phyloP scores from a whole-genome alignment of 2,797 vertebrate species.

The Gallinago nigripennis region DNA sequence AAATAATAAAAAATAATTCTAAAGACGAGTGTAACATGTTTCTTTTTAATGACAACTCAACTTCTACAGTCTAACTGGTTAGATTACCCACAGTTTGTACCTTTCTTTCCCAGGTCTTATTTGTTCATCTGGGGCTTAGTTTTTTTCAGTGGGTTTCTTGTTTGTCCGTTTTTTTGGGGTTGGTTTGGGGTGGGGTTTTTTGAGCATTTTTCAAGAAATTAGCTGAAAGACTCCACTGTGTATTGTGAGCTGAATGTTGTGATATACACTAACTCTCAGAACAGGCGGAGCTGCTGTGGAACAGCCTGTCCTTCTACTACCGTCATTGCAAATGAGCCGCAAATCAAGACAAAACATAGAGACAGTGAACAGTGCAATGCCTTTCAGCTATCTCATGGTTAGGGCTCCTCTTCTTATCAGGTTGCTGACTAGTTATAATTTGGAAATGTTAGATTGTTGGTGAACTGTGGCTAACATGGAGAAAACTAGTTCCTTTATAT shows the following conservation, averaged over 20 bases:
- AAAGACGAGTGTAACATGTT: not conserved
- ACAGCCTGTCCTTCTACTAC: not conserved
- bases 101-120: not conserved
- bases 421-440: not conserved
- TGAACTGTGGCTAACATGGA: rapidly evolving
- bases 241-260: not conserved
- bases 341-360: not conserved
- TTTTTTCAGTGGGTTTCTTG: not conserved
- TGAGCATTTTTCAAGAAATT: not conserved
- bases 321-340: not conserved
- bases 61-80: not conserved
- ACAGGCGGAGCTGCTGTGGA: not conserved
- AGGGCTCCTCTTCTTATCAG: not conserved
- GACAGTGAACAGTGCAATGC: not conserved
- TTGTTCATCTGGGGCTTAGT: not conserved
- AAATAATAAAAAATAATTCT: conserved; percentile 75
- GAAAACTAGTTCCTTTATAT: not conserved
- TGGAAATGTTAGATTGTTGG: not conserved
- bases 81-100: not conserved
- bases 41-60: not conserved
- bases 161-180: not conserved
- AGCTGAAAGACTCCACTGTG: not conserved
- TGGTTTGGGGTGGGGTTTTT: too few species aligned
- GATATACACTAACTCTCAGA: not conserved
- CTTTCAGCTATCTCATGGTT: not conserved